Conservation (phyloP, 2,113 vertebrate genomes). For the Athene noctua region DNA sequence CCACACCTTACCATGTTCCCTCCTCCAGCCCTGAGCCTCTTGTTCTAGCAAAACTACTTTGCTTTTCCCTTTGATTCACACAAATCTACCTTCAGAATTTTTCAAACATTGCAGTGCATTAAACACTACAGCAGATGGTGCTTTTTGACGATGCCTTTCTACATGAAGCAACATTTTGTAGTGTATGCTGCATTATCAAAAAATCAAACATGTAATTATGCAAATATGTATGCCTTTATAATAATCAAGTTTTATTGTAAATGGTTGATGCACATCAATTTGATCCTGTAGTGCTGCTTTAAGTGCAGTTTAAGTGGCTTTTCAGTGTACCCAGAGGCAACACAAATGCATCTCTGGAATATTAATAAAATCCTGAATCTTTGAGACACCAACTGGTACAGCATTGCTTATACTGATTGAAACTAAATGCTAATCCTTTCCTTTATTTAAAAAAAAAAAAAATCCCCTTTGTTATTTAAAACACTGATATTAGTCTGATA, state of each 20-base stretch:
- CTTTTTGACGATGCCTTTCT: slow-evolving; percentile 80
- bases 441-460: slow-evolving; percentile 75
- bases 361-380: slow-evolving; percentile 87
- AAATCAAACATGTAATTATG: slow-evolving; percentile 90
- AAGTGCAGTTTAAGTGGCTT: slow-evolving; percentile 89
- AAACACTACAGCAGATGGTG: slow-evolving; percentile 83
- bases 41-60: slow-evolving; percentile 60
- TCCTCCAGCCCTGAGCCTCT: slow-evolving; percentile 35
- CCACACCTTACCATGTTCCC: not conserved
- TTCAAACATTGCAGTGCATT: slow-evolving; percentile 76
- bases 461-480: slow-evolving; percentile 84
- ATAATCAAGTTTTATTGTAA: slow-evolving; percentile 90
- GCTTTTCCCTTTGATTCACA: slow-evolving; percentile 63
- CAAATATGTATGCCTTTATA: slow-evolving; percentile 88
- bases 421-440: slow-evolving; percentile 85
- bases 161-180: slow-evolving; percentile 76
- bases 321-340: slow-evolving; percentile 86
- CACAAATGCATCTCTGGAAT: slow-evolving; percentile 85
- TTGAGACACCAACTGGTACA: slow-evolving; percentile 83
- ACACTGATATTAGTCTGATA: slow-evolving; percentile 81
- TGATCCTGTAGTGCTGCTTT: slow-evolving; percentile 87
- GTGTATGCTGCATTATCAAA: slow-evolving; percentile 82
- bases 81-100: slow-evolving; percentile 69
- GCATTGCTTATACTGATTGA: slow-evolving; percentile 80
- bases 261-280: slow-evolving; percentile 87